phyloP scores from a whole-genome alignment of 2,888 invertebrate genomes.

The Prosopocoilus inquinatus region DNA sequence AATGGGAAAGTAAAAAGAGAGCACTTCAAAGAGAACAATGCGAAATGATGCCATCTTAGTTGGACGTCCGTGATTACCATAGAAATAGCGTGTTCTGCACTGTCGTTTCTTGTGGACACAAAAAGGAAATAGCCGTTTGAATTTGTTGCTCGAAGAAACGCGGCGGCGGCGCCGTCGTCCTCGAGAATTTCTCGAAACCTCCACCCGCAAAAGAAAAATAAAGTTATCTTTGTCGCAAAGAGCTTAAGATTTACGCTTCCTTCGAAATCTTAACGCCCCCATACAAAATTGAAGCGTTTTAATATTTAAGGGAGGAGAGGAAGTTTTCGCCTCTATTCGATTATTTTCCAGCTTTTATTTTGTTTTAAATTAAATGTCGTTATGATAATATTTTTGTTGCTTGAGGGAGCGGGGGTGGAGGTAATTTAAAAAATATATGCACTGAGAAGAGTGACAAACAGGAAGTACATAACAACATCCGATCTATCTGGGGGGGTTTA shows the following conservation, averaged over 20 bases:
- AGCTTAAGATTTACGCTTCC: neutral
- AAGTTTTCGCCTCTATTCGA: too few relatives aligned
- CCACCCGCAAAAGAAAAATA: conserved; percentile 18
- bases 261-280: neutral
- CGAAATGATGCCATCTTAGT: conserved; percentile 26
- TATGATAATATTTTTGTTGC: too few relatives aligned
- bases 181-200: conserved; percentile 12
- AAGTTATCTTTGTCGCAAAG: neutral
- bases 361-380: neutral
- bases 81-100: conserved; percentile 30
- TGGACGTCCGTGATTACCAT: conserved; percentile 30
- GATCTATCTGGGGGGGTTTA: too few relatives aligned
- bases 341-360: neutral
- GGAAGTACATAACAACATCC: too few relatives aligned
- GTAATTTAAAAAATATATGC: too few relatives aligned
- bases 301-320: neutral
- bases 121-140: conserved; percentile 31
- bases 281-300: neutral
- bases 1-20: neutral
- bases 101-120: conserved; percentile 33
- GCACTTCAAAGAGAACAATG: conserved; percentile 25
- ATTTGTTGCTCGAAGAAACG: conserved; percentile 25
- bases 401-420: too few relatives aligned
- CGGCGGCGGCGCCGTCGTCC: conserved; percentile 15
- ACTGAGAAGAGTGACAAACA: too few relatives aligned